Evolutionary conservation across 2,797 vertebrate genomes (phyloP).

Genomic region (Tympanoctomys barrerae): DNA sequence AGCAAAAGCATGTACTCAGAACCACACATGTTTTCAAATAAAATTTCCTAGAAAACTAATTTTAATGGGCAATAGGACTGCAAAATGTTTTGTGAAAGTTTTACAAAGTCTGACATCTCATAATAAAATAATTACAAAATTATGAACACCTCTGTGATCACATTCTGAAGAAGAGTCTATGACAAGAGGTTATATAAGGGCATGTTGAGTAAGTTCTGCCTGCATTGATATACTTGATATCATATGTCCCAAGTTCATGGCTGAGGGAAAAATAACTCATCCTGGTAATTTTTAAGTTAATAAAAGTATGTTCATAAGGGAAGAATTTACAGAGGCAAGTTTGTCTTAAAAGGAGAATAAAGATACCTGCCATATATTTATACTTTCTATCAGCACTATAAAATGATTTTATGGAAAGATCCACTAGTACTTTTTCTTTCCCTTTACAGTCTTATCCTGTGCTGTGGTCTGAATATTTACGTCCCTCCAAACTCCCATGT

Average conservation of each 20-base stretch:
- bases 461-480: not conserved
- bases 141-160: not conserved
- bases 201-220: not conserved
- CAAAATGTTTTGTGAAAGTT: slow-evolving; percentile 52
- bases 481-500: not conserved
- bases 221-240: not conserved
- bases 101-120: not conserved
- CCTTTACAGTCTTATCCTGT: slow-evolving; percentile 68
- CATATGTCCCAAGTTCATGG: not conserved
- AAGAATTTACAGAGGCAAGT: slow-evolving; percentile 4
- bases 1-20: slow-evolving; percentile 35
- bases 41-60: slow-evolving; percentile 52
- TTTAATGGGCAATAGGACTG: slow-evolving; percentile 32
- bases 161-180: not conserved
- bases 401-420: slow-evolving; percentile 67
- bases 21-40: slow-evolving; percentile 41
- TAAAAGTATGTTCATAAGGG: not conserved
- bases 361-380: slow-evolving; percentile 59
- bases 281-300: not conserved
- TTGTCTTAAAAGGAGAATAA: slow-evolving; percentile 39
- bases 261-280: not conserved
- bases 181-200: not conserved
- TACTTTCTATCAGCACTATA: slow-evolving; percentile 71
- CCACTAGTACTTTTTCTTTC: slow-evolving; percentile 72
- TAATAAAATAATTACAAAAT: not conserved